Percentiles rank a stretch among this genome's conserved stretches.
Evolutionary conservation across 2,888 invertebrate species (phyloP).

Genomic region (Entomobrya proxima): DNA sequence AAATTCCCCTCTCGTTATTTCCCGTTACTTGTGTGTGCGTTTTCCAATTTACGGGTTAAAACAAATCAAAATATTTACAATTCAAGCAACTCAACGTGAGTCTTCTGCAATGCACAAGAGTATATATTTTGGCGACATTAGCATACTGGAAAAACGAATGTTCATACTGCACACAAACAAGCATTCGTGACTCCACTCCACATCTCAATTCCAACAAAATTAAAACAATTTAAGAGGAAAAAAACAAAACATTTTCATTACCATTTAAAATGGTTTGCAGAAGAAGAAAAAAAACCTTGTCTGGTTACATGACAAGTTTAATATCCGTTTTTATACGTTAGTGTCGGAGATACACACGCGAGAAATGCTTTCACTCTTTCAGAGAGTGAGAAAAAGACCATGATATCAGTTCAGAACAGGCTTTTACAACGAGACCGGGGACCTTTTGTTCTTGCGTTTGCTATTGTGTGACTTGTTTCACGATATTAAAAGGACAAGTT

Average conservation of each 20-base stretch:
- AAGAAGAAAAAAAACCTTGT: background rate
- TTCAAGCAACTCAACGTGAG: background rate
- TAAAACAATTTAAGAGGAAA: background rate
- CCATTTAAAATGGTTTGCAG: conserved; percentile 20
- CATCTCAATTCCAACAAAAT: conserved; percentile 8
- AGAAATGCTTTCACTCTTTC: background rate
- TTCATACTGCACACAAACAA: background rate
- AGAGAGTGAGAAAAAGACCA: background rate
- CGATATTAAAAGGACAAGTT: conserved; percentile 40
- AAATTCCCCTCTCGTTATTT: background rate
- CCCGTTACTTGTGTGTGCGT: too few relatives aligned
- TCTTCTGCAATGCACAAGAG: too few relatives aligned
- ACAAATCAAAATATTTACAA: conserved; percentile 29
- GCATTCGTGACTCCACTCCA: background rate
- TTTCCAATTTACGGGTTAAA: too few relatives aligned
- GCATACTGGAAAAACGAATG: conserved; percentile 24
- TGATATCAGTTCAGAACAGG: background rate
- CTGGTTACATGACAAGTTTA: conserved; percentile 36
- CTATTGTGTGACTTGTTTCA: conserved; percentile 25
- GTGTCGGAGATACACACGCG: background rate
- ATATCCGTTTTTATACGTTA: conserved; percentile 30
- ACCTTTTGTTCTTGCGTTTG: background rate
- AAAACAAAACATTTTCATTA: conserved; percentile 10
- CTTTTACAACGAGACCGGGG: background rate
- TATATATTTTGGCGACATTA: background rate